Conservation (phyloP, 1,140 invertebrate genomes). For the Rhyacophila brunnea region DNA sequence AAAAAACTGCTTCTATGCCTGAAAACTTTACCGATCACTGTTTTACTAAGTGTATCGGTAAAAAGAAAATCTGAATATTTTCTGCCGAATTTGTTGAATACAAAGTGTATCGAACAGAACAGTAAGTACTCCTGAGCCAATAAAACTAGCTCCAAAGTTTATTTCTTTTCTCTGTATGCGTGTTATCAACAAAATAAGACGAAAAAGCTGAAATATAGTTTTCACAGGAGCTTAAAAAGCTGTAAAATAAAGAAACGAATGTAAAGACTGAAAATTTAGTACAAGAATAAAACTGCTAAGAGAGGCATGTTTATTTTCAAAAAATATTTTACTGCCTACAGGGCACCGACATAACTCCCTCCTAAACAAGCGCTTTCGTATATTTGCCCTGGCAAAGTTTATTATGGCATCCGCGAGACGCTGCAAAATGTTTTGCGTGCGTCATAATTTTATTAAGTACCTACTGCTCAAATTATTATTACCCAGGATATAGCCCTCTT, state of each 20-base stretch:
- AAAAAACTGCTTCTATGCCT: too few relatives aligned
- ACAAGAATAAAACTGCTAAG: slow-evolving; percentile 27
- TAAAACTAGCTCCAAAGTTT: not conserved
- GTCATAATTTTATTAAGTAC: slow-evolving; percentile 6
- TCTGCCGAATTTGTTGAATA: too few relatives aligned
- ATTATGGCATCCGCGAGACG: not conserved
- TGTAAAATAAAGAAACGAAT: slow-evolving; percentile 15
- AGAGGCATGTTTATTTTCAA: slow-evolving; percentile 29
- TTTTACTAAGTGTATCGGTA: too few relatives aligned
- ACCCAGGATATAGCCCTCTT: too few relatives aligned
- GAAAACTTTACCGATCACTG: too few relatives aligned
- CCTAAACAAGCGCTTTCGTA: not conserved
- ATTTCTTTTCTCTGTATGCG: not conserved
- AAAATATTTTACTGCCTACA: slow-evolving; percentile 24
- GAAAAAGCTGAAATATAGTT: not conserved
- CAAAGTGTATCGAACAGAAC: too few relatives aligned
- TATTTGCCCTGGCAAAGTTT: slow-evolving; percentile 1
- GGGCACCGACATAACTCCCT: slow-evolving; percentile 17
- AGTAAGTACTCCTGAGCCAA: too few relatives aligned
- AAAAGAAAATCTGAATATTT: too few relatives aligned
- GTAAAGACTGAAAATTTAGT: slow-evolving; percentile 20
- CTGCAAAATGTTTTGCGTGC: not conserved
- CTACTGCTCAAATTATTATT: not conserved
- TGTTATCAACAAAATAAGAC: not conserved
- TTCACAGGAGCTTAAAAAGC: slow-evolving; percentile 7